These are phyloP conservation scores for Paradoxurus hermaphroditus DNA, from an alignment of 2,113 vertebrate species.

Conservation along the genomic window DNA sequence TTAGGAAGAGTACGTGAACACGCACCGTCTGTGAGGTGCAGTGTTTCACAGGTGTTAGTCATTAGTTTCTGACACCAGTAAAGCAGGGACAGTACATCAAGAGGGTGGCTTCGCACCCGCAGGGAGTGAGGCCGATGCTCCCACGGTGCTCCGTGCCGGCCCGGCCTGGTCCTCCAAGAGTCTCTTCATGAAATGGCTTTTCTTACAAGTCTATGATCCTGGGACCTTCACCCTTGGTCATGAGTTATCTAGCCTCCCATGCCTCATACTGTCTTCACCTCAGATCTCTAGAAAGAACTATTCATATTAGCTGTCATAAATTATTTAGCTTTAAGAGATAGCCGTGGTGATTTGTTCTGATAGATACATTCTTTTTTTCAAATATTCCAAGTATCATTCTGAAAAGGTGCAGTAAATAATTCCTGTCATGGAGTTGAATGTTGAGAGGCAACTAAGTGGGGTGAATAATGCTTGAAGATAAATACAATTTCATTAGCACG, in stretches of 20 bases:
- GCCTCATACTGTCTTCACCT: background rate
- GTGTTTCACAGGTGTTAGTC: too few species aligned
- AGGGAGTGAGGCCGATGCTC: too few species aligned
- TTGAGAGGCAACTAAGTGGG: background rate
- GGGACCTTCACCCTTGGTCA: background rate
- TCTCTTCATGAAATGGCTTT: too few species aligned
- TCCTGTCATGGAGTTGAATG: background rate
- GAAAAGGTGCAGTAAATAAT: background rate
- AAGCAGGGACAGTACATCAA: too few species aligned
- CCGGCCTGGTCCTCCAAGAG: too few species aligned
- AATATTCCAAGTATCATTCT: background rate
- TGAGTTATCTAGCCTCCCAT: background rate
- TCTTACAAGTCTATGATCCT: too few species aligned
- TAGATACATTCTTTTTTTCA: background rate
- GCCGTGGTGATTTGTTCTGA: background rate
- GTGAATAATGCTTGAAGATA: background rate
- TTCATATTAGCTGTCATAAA: background rate
- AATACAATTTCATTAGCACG: background rate
- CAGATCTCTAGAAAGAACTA: background rate
- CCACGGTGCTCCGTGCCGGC: too few species aligned
- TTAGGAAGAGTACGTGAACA: too few species aligned
- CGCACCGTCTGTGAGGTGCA: too few species aligned
- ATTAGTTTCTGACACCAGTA: too few species aligned
- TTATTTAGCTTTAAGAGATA: too few species aligned
- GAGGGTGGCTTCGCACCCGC: too few species aligned